Percentiles rank a stretch among this genome's conserved stretches.
Evolutionary conservation across 2,888 invertebrate genomes (phyloP).

Genomic region (Drosophila villosipedis): DNA sequence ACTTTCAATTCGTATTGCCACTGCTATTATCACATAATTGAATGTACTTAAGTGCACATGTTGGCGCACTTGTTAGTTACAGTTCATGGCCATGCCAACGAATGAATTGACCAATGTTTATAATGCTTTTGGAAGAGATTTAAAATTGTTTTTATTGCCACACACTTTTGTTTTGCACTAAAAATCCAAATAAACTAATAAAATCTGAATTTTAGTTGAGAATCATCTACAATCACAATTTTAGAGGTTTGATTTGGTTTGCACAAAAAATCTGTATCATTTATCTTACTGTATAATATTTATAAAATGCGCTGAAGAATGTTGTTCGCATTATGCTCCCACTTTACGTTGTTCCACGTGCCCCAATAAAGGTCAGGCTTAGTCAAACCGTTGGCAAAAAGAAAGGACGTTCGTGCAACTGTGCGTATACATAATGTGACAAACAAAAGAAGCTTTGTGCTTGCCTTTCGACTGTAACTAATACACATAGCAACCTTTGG

Average conservation of each 20-base stretch:
- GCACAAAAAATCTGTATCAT: neutral
- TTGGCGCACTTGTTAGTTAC: slow-evolving; percentile 12
- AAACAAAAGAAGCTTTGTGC: slow-evolving; percentile 55
- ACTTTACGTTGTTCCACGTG: slow-evolving; percentile 9
- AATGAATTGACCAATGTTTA: neutral
- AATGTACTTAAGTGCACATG: slow-evolving; percentile 13
- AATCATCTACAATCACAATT: neutral
- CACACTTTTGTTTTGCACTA: neutral
- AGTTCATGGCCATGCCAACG: neutral
- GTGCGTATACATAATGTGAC: slow-evolving; percentile 66
- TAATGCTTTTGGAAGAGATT: neutral
- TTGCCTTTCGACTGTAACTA: slow-evolving; percentile 64
- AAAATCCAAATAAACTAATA: neutral
- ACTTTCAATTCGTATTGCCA: slow-evolving; percentile 3
- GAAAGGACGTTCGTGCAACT: slow-evolving; percentile 52
- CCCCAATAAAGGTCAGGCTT: slow-evolving; percentile 31
- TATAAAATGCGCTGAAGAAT: neutral
- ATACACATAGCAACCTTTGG: slow-evolving; percentile 54
- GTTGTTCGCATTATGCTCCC: neutral
- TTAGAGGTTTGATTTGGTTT: neutral
- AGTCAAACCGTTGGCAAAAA: slow-evolving; percentile 29
- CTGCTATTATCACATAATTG: slow-evolving; percentile 23
- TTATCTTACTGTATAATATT: slow-evolving; percentile 7
- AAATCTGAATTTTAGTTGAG: slow-evolving; percentile 3
- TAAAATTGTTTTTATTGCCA: neutral